Evolutionary conservation across 2,888 invertebrate species (phyloP), one percentile per base, ranked within the genome.

Genomic region (Campoletis raptor): DNA sequence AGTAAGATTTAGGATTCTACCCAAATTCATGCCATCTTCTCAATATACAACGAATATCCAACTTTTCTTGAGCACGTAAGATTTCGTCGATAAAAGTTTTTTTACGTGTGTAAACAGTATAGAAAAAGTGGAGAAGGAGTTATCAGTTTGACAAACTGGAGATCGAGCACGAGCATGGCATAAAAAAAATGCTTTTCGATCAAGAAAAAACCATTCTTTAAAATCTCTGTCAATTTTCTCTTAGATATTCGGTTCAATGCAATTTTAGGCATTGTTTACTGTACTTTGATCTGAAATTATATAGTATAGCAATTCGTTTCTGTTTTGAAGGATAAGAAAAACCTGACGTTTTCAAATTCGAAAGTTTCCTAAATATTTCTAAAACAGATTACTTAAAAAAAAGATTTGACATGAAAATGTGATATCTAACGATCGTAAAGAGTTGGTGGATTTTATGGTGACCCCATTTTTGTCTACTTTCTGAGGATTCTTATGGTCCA

Each of bases 31-130:
- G 30, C 54, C 54, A 66, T 21, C 18, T 21, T 52, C 21, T 45
- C 72, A 70, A 81, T 76, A 80, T 70, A 76, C 84, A 76, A 84
- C 70, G 64, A 80, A 76, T 80, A 64, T 69, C 30, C 15, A 84
- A 84, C 61, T 80, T 84, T 61, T 24, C 21, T 57, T 37, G 21
- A 57, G 45, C n/a, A 37, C 57, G 69, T 30, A 70, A 79, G 3
- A 79, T 79, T 70, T 70, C 70, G 30, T 70, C 45, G 57, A 30
- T n/a, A 61, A 36, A 37, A 10, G 18, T 67, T 42, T 45, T 48
- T 48, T 48, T 18, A 48, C n/a, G 0, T 48, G 48, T n/a, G 0
- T n/a, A 18, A 7, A 1, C 7, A 48, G n/a, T 48, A 30, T 30
- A 30, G 48, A 18, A 48, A 48, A 15, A 18, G 15, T 48, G 48